These are phyloP conservation scores for Cottoperca gobio DNA, from an alignment of 2,797 vertebrate genomes.

Conservation along the genomic window DNA sequence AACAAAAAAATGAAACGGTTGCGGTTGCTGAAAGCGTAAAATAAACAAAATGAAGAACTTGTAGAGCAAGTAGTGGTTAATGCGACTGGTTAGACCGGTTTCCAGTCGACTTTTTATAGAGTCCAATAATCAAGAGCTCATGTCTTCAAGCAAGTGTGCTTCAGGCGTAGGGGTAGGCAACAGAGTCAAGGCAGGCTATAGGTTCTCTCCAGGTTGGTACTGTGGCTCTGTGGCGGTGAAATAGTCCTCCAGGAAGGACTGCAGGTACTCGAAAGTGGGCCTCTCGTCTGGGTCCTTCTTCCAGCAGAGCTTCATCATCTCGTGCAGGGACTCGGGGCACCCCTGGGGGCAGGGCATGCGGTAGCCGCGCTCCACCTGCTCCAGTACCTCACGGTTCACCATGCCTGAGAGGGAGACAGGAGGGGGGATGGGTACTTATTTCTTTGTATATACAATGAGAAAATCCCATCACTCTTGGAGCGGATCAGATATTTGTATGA, in stretches of 20 bases:
- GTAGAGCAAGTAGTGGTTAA: conserved; percentile 83
- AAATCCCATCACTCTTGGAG: neutral
- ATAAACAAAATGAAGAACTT: conserved; percentile 40
- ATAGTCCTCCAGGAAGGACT: conserved; percentile 98
- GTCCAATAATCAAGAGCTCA: conserved; percentile 66
- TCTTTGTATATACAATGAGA: neutral
- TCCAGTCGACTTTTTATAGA: conserved; percentile 84
- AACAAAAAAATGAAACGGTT: conserved; percentile 37
- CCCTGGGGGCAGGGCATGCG: conserved; percentile 97
- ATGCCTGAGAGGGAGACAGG: conserved; percentile 85
- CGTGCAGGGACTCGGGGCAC: conserved; percentile 95
- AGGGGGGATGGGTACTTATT: neutral
- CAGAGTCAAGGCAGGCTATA: conserved; percentile 80
- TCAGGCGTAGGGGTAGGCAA: conserved; percentile 11
- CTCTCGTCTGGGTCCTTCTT: conserved; percentile 97
- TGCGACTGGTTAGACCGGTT: conserved; percentile 83
- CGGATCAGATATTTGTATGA: neutral
- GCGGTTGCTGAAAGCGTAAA: conserved; percentile 1
- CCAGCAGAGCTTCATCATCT: conserved; percentile 97
- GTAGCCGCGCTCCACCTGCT: conserved; percentile 96
- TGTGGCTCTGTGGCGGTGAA: conserved; percentile 98
- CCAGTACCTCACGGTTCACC: conserved; percentile 96
- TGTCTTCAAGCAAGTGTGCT: conserved; percentile 51
- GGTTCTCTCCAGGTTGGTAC: conserved; percentile 97
- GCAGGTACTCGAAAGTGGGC: conserved; percentile 97